Conservation (phyloP, 2,888 invertebrate species). For the Aquatica leii region DNA sequence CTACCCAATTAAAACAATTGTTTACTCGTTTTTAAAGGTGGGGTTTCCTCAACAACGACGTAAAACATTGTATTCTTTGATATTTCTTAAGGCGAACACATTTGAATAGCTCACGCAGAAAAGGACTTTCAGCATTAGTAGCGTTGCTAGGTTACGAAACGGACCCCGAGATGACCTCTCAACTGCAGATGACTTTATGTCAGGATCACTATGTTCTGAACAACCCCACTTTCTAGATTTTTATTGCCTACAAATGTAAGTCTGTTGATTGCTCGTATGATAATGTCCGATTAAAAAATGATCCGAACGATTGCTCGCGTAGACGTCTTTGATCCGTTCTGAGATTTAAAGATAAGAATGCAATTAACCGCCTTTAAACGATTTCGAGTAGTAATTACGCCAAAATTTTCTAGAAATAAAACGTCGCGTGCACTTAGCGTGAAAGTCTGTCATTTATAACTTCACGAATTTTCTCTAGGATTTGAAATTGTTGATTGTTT, state of each 20-base stretch:
- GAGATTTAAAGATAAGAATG: too few relatives aligned
- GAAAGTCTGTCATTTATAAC: too few relatives aligned
- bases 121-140: conserved; percentile 22
- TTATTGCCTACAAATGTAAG: conserved; percentile 14
- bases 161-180: conserved; percentile 58
- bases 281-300: too few relatives aligned
- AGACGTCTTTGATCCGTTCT: not conserved
- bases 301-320: not conserved
- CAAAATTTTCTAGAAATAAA: too few relatives aligned
- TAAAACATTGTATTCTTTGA: conserved; percentile 6
- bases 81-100: conserved; percentile 21
- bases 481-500: too few relatives aligned
- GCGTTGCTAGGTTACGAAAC: conserved; percentile 40
- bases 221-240: conserved; percentile 24
- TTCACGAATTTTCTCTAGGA: too few relatives aligned
- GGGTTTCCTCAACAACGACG: too few relatives aligned
- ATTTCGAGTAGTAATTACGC: too few relatives aligned
- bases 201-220: conserved; percentile 35
- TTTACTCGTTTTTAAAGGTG: too few relatives aligned
- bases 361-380: too few relatives aligned
- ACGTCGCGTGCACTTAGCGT: too few relatives aligned
- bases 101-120: conserved; percentile 28
- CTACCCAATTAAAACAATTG: too few relatives aligned
- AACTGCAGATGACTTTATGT: conserved; percentile 57
- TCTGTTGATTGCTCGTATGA: not conserved